These are phyloP conservation scores for Micrastur ruficollis DNA, from an alignment of 2,797 vertebrate species.

Conservation along the genomic window DNA sequence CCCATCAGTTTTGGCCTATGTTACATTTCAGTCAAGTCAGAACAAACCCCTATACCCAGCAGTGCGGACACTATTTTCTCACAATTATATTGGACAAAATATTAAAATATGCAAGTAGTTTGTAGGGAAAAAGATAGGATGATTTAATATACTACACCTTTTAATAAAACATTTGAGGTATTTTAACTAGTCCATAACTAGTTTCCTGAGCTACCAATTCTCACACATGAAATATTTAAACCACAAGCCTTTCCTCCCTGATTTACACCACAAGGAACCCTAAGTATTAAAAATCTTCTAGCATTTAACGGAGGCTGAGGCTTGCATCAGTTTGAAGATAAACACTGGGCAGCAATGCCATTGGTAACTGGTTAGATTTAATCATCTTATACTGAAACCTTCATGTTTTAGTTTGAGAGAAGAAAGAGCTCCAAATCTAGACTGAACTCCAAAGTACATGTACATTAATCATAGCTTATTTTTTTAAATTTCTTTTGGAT, in stretches of 20 bases:
- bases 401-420: not conserved
- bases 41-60: not conserved
- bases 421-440: not conserved
- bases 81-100: not conserved
- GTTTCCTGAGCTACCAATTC: not conserved
- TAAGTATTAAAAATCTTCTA: not conserved
- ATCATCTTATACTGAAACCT: not conserved
- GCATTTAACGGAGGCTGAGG: not conserved
- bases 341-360: not conserved
- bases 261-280: not conserved
- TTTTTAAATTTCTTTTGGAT: slow-evolving; percentile 8
- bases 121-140: not conserved
- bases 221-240: not conserved
- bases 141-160: not conserved
- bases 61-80: not conserved
- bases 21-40: not conserved
- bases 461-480: slow-evolving; percentile 11
- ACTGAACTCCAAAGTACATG: not conserved
- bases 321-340: not conserved
- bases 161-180: not conserved
- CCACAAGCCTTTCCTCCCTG: not conserved
- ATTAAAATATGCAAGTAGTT: not conserved
- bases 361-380: not conserved
- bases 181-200: not conserved
- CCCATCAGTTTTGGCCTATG: not conserved